phyloP scores from a whole-genome alignment of 2,113 vertebrate species.

The Phalacrocorax brasilianus region DNA sequence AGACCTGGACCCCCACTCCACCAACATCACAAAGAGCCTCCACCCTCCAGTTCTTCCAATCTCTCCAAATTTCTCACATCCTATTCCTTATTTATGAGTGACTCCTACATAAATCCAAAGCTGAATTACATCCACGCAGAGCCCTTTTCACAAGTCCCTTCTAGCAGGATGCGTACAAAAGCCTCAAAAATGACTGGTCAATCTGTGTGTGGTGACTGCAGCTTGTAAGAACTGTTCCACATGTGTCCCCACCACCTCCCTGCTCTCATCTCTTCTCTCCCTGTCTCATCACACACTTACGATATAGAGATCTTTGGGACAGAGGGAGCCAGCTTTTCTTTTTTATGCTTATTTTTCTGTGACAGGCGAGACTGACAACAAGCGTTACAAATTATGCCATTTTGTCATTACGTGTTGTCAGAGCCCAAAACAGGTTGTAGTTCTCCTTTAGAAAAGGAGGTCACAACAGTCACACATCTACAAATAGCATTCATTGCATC shows the following conservation, averaged over 20 bases:
- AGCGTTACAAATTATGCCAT: not conserved
- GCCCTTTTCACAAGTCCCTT: not conserved
- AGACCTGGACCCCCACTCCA: not conserved
- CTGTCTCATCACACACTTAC: not conserved
- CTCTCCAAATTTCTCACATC: not conserved
- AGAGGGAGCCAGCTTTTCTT: not conserved
- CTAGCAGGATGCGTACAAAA: not conserved
- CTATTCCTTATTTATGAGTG: not conserved
- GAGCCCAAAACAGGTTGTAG: not conserved
- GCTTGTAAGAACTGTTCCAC: not conserved
- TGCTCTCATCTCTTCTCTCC: not conserved
- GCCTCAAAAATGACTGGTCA: not conserved
- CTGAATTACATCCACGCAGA: not conserved
- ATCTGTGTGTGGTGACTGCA: not conserved
- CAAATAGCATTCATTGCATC: not conserved
- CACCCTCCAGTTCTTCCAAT: not conserved
- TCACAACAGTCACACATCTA: not conserved
- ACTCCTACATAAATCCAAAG: not conserved
- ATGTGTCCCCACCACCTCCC: not conserved
- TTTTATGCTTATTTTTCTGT: not conserved
- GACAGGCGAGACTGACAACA: not conserved
- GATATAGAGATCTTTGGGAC: not conserved
- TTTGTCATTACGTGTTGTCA: not conserved
- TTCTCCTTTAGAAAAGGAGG: not conserved
- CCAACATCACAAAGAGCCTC: rapidly evolving